phyloP scores from a whole-genome alignment of 1,140 invertebrate genomes.

The Drosophila arizonae region DNA sequence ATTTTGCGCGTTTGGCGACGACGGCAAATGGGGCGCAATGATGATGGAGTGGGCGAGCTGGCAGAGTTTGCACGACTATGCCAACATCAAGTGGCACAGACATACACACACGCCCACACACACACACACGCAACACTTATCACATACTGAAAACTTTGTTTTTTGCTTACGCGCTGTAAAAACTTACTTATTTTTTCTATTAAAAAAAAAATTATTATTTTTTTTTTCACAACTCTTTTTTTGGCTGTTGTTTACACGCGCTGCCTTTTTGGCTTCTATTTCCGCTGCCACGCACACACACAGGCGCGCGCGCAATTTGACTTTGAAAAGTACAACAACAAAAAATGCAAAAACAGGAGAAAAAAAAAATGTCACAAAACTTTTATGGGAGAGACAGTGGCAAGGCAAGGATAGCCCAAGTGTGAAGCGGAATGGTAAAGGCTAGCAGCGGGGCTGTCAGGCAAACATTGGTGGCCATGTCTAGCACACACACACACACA shows the following conservation, averaged over 20 bases:
- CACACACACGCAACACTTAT: constrained; percentile 6
- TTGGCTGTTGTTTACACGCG: constrained; percentile 26
- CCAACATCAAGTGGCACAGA: constrained; percentile 54
- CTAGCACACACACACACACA: constrained; percentile 14
- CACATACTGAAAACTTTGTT: constrained; percentile 55
- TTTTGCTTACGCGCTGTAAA: constrained; percentile 58
- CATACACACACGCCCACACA: constrained; percentile 20
- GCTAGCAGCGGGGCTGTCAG: constrained; percentile 1
- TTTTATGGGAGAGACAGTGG: constrained; percentile 63
- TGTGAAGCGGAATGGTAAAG: background rate
- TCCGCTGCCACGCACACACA: constrained; percentile 29
- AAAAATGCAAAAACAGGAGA: constrained; percentile 26
- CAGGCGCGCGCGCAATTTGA: constrained; percentile 52
- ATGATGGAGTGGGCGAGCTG: background rate
- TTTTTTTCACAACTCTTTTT: constrained; percentile 19
- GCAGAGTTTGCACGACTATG: constrained; percentile 46
- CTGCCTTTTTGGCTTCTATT: constrained; percentile 38
- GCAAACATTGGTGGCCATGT: constrained; percentile 47
- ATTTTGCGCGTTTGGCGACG: constrained; percentile 69
- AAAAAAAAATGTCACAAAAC: constrained; percentile 63
- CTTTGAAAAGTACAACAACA: constrained; percentile 52
- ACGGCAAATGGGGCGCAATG: constrained; percentile 22
- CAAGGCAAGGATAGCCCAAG: background rate
- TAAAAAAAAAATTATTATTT: constrained; percentile 45
- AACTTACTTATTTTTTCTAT: constrained; percentile 59